A percentile compares a stretch with the other conserved stretches of the same genome.
Conservation (phyloP, 2,888 invertebrate species). For the Monopis laevigella region DNA sequence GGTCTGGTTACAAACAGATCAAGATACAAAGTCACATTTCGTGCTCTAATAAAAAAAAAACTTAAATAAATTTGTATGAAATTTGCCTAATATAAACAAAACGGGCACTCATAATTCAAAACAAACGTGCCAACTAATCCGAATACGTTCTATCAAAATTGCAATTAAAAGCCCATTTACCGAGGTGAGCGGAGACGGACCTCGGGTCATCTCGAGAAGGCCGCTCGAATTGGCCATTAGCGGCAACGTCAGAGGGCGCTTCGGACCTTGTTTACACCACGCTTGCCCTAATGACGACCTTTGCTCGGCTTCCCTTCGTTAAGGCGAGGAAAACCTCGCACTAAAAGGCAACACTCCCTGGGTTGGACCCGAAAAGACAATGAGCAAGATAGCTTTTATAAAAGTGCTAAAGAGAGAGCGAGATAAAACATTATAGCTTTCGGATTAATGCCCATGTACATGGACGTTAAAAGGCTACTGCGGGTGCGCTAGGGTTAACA, state of each 20-base stretch:
- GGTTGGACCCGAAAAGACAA: constrained; percentile 50
- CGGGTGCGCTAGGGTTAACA: constrained; percentile 63
- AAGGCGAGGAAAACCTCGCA: constrained; percentile 67
- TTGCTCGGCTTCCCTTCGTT: constrained; percentile 68
- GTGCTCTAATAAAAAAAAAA: too few relatives aligned
- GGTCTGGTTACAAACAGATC: too few relatives aligned
- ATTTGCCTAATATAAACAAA: too few relatives aligned
- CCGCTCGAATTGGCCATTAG: constrained; percentile 68
- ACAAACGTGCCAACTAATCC: constrained; percentile 41
- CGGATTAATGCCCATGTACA: constrained; percentile 65
- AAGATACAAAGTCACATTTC: too few relatives aligned
- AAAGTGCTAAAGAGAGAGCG: constrained; percentile 35
- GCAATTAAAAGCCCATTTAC: constrained; percentile 66
- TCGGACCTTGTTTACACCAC: constrained; percentile 67
- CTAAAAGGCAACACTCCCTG: constrained; percentile 61
- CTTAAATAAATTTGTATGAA: too few relatives aligned
- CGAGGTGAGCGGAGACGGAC: constrained; percentile 47
- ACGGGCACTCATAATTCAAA: too few relatives aligned
- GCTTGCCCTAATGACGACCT: constrained; percentile 69
- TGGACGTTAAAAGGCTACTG: constrained; percentile 63
- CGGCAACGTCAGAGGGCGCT: constrained; percentile 38
- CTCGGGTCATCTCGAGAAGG: constrained; percentile 62
- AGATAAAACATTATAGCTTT: constrained; percentile 60
- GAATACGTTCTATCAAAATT: constrained; percentile 55
- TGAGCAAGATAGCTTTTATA: constrained; percentile 42